A percentile compares a stretch with the other conserved stretches of the same genome.
Conservation (phyloP, 2,888 invertebrate species). For the Sthenelais limicola region DNA sequence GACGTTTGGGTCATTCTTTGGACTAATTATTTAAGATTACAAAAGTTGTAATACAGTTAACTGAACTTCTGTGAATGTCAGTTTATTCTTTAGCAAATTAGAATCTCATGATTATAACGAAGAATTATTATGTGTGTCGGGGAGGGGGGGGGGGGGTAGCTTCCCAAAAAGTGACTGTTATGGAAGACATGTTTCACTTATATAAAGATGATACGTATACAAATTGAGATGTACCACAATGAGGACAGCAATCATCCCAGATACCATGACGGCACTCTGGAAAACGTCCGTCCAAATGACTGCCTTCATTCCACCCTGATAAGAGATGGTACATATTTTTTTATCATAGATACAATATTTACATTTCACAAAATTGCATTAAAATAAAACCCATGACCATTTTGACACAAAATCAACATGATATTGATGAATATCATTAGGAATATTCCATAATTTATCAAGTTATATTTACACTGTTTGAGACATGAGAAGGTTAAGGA, state of each 20-base stretch:
- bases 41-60: too few species aligned
- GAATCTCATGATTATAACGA: too few species aligned
- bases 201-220: neutral
- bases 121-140: neutral
- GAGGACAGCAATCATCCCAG: conserved; percentile 65
- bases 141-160: neutral
- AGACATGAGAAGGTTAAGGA: neutral
- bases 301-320: conserved; percentile 72
- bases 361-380: neutral
- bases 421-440: too few species aligned
- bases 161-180: neutral
- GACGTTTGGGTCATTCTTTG: too few species aligned
- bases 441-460: too few species aligned
- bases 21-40: too few species aligned
- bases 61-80: too few species aligned
- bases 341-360: neutral
- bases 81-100: too few species aligned
- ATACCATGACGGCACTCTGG: conserved; percentile 68
- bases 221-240: conserved; percentile 55
- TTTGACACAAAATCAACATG: too few species aligned
- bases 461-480: neutral
- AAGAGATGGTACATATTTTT: conserved; percentile 1
- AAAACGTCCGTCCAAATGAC: conserved; percentile 72
- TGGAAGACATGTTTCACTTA: neutral
- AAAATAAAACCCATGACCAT: neutral